phyloP scores from a whole-genome alignment of 2,888 invertebrate genomes.

The Pyralis farinalis region DNA sequence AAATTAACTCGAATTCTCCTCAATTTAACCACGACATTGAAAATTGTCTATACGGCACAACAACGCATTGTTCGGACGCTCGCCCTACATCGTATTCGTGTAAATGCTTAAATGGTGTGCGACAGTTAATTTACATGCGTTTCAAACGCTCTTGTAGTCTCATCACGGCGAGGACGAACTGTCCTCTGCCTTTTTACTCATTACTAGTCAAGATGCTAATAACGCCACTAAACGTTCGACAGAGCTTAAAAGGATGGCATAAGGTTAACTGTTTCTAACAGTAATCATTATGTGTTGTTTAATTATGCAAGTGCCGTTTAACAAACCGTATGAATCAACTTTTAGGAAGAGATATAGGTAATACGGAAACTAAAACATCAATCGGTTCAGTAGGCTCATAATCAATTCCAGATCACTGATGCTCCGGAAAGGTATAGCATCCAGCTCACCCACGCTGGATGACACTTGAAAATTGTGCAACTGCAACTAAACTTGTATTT shows the following conservation, averaged over 20 bases:
- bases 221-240: constrained; percentile 40
- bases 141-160: constrained; percentile 36
- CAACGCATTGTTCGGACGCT: constrained; percentile 24
- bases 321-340: neutral
- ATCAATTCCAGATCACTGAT: neutral
- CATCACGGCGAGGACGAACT: constrained; percentile 43
- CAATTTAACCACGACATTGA: constrained; percentile 6
- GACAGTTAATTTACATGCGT: constrained; percentile 58
- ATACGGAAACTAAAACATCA: neutral
- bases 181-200: constrained; percentile 57
- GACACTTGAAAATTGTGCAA: constrained; percentile 61
- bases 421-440: neutral
- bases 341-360: constrained; percentile 4
- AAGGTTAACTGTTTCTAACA: constrained; percentile 10
- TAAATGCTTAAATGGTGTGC: constrained; percentile 35
- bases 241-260: constrained; percentile 12
- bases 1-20: neutral
- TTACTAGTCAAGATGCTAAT: constrained; percentile 64
- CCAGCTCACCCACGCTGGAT: constrained; percentile 39
- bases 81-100: constrained; percentile 18
- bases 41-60: constrained; percentile 2
- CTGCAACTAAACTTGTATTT: constrained; percentile 42
- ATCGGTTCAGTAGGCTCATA: neutral
- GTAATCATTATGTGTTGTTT: neutral
- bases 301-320: constrained; percentile 1